Evolutionary conservation across 2,888 invertebrate species (phyloP), one percentile per base, ranked within the genome.

Genomic region (Lasioglossum malachurum): DNA sequence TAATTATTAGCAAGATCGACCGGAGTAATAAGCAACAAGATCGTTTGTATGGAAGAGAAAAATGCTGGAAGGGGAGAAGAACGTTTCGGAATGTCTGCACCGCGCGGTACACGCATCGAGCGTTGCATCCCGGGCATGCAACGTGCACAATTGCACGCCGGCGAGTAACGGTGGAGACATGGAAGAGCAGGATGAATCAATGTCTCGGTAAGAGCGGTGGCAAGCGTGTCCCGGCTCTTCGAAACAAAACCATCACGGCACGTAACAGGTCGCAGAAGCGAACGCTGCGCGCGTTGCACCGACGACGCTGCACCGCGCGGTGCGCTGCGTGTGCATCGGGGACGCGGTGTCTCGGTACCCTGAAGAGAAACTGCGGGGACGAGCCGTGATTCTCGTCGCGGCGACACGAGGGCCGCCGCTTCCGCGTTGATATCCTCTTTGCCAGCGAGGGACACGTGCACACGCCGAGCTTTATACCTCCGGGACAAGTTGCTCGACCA

Each of bases 131-230:
- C 14, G 27, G 16, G 64, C 74, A 78, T 49, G 78, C 75, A 74
- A 81, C 78, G 76, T 76, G 71, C 78, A 84, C 76, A 79, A 84
- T 81, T 75, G 86, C 77, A 44, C 73, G n/a, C 53, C 81, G 80
- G 83, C 81, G 80, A 83, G 78, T 87, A 83, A 83, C 87, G 87
- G 80, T 76, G 91, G 87, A 90, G 91, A 92, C 91, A 89, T 83
- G 89, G 87, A 87, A 87, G 90, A 92, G 90, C 89, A 88, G 92
- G 91, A 93, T 93, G 93, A 93, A 94, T 94, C 93, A 93, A 94
- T 93, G 93, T 94, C 94, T 87, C 84, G 85, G 86, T 27, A 81
- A 89, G 84, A 90, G 90, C 88, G 88, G 89, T 89, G 83, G 88
- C 89, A 73, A 89, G 81, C 89, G 79, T 86, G 89, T 88, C 86